Evolutionary conservation across 2,888 invertebrate species (phyloP).

Genomic region (Cremastinae sp.): DNA sequence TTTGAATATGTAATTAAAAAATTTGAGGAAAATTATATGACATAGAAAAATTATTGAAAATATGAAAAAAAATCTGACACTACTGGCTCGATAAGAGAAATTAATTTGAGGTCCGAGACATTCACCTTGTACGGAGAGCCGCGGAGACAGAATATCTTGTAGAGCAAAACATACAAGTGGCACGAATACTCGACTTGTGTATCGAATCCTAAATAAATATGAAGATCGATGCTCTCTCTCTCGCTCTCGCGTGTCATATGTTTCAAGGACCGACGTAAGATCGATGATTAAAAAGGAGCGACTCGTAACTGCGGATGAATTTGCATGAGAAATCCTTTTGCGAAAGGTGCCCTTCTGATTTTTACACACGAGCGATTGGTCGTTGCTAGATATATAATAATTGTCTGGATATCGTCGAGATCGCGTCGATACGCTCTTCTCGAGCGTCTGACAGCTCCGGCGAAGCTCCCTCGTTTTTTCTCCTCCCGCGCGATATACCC

Average conservation of each 20-base stretch:
- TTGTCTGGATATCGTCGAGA: constrained; percentile 59
- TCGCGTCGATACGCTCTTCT: constrained; percentile 51
- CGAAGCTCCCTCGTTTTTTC: constrained; percentile 3
- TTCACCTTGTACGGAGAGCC: constrained; percentile 23
- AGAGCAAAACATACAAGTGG: constrained; percentile 6
- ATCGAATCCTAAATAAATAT: constrained; percentile 59
- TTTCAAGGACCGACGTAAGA: constrained; percentile 43
- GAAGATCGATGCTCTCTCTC: constrained; percentile 21
- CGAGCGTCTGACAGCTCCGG: constrained; percentile 42
- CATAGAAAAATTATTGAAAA: too few relatives aligned
- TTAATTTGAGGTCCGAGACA: constrained; percentile 20
- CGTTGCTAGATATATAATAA: constrained; percentile 50
- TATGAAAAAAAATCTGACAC: not conserved
- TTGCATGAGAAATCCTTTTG: not conserved
- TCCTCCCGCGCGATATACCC: constrained; percentile 34
- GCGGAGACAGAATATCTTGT: not conserved
- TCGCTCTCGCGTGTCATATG: constrained; percentile 48
- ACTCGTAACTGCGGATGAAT: not conserved
- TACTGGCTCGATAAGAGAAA: not conserved
- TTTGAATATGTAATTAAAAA: too few relatives aligned
- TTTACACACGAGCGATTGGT: constrained; percentile 2
- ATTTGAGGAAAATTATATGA: too few relatives aligned
- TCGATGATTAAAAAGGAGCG: not conserved
- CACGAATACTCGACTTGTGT: constrained; percentile 52
- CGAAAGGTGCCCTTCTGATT: not conserved